Conservation (phyloP, 2,797 vertebrate genomes). For the Hephaestus fuliginosus region DNA sequence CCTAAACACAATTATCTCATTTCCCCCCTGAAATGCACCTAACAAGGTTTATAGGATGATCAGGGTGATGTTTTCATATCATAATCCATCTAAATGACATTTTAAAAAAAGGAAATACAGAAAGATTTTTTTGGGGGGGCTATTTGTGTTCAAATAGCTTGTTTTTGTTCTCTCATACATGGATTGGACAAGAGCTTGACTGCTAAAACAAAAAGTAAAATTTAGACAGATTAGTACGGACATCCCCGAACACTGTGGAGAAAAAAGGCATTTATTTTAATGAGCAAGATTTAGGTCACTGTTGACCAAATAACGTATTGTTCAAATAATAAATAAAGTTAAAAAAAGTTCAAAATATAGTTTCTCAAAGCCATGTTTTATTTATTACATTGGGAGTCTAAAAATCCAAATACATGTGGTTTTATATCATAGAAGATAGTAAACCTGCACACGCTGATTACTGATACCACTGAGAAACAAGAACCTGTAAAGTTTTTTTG, state of each 20-base stretch:
- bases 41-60: conserved; percentile 24
- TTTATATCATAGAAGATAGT: not conserved
- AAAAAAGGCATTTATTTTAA: conserved; percentile 5
- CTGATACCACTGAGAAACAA: not conserved
- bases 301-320: not conserved
- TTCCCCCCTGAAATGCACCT: conserved; percentile 20
- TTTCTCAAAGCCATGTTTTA: not conserved
- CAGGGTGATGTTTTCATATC: conserved; percentile 19
- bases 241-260: not conserved
- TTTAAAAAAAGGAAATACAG: not conserved
- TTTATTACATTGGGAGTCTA: not conserved
- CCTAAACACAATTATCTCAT: conserved; percentile 43
- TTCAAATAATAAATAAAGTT: conserved; percentile 6
- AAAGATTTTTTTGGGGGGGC: not conserved
- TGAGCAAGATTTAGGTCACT: conserved; percentile 8
- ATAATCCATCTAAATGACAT: conserved; percentile 30
- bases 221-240: conserved; percentile 9
- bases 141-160: conserved; percentile 24
- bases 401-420: not conserved
- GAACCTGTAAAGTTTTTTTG: not conserved
- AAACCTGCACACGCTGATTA: not conserved
- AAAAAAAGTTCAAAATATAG: not conserved
- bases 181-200: conserved; percentile 8
- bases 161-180: conserved; percentile 19
- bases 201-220: conserved; percentile 19